phyloP scores from a whole-genome alignment of 1,140 invertebrate genomes.

The Dreissena polymorpha region DNA sequence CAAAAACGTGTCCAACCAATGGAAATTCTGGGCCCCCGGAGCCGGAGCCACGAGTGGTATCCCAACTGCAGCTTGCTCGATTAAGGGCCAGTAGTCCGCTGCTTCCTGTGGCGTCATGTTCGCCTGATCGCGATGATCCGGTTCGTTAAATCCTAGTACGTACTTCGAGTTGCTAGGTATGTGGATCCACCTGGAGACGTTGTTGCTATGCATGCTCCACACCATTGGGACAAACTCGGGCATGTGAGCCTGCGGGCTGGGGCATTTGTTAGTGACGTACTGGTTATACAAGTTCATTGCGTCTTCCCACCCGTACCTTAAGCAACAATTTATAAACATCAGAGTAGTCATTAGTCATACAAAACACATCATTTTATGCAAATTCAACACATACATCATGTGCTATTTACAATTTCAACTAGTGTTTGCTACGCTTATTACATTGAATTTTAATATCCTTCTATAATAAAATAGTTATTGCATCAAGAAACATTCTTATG shows the following conservation, averaged over 20 bases:
- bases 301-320: no score
- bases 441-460: no score
- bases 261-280: no score
- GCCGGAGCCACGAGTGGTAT: conserved; percentile 21
- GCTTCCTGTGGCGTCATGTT: conserved; percentile 23
- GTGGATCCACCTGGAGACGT: neutral
- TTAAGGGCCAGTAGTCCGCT: conserved; percentile 21
- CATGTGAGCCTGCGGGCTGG: neutral
- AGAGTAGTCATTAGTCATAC: no score
- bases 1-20: conserved; percentile 59
- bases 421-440: no score
- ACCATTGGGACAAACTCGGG: conserved; percentile 53
- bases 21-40: neutral
- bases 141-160: conserved; percentile 27
- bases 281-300: no score
- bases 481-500: no score
- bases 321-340: no score
- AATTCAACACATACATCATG: no score
- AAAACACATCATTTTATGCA: no score
- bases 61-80: neutral
- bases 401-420: no score
- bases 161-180: conserved; percentile 4
- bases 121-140: conserved; percentile 1
- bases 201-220: conserved; percentile 41
- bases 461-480: no score